phyloP scores from a whole-genome alignment of 2,797 vertebrate species.

The Chelidonichthys spinosus region DNA sequence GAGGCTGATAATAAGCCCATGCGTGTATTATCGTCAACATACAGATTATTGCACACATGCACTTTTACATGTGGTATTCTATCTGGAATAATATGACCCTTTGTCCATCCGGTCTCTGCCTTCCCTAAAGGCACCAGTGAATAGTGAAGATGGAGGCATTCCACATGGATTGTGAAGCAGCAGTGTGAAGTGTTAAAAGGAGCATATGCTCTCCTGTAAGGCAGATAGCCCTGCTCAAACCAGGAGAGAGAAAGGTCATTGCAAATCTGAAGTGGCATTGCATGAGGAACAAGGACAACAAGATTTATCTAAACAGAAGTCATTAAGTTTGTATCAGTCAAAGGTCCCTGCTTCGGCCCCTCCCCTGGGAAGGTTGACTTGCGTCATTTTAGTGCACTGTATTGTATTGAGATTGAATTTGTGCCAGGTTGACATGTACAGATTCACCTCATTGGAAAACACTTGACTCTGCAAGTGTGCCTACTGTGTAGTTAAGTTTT shows the following conservation, averaged over 20 bases:
- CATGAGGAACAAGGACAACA: constrained; percentile 7
- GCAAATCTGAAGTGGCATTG: constrained; percentile 13
- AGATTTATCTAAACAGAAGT: constrained; percentile 14
- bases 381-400: constrained; percentile 6
- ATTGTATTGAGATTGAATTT: constrained; percentile 8
- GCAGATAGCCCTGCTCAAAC: constrained; percentile 41
- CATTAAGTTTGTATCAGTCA: constrained; percentile 5
- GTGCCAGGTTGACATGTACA: background rate
- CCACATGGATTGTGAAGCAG: constrained; percentile 28
- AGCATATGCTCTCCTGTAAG: constrained; percentile 49
- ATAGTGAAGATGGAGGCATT: constrained; percentile 25
- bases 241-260: background rate
- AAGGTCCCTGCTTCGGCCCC: background rate
- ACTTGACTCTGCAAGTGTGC: constrained; percentile 8
- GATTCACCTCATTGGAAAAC: constrained; percentile 28
- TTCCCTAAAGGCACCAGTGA: constrained; percentile 10
- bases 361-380: constrained; percentile 11
- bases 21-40: constrained; percentile 17
- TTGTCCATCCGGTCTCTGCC: background rate
- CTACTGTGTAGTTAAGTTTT: background rate
- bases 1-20: constrained; percentile 15
- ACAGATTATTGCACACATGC: constrained; percentile 19
- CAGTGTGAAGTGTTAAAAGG: constrained; percentile 40
- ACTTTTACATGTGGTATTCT: background rate
- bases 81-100: background rate